A percentile compares a stretch with the other conserved stretches of the same genome.
phyloP scores from a whole-genome alignment of 2,888 invertebrate genomes.

The Drosophila kanekoi region DNA sequence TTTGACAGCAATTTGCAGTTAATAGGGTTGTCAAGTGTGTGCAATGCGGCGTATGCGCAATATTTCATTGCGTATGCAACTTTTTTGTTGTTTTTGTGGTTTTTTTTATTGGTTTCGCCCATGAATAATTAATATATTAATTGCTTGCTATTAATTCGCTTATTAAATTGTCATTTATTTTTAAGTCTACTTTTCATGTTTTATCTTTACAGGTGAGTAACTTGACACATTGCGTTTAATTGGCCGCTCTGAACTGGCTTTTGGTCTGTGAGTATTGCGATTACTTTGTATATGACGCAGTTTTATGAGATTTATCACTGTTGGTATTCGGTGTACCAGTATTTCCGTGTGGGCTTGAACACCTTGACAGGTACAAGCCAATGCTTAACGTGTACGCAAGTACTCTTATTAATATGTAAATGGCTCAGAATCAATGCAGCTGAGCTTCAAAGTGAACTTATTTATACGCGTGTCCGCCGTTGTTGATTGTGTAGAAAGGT shows the following conservation, averaged over 20 bases:
- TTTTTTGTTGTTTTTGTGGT: no score
- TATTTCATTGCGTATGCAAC: constrained; percentile 28
- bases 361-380: constrained; percentile 54
- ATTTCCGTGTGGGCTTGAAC: constrained; percentile 69
- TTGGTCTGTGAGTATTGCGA: constrained; percentile 40
- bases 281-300: constrained; percentile 44
- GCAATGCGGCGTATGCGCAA: constrained; percentile 59
- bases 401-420: constrained; percentile 15
- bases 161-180: constrained; percentile 35
- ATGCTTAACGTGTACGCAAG: constrained; percentile 16
- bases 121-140: constrained; percentile 30
- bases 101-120: neutral
- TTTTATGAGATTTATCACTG: constrained; percentile 45
- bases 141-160: constrained; percentile 41
- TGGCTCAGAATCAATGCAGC: constrained; percentile 23
- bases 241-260: constrained; percentile 21
- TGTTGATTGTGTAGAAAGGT: constrained; percentile 8
- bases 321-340: constrained; percentile 35
- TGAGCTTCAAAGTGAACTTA: constrained; percentile 7
- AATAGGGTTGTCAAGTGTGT: constrained; percentile 7
- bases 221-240: constrained; percentile 60
- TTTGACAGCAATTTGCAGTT: neutral
- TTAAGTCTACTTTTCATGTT: constrained; percentile 34
- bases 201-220: constrained; percentile 77
- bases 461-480: no score